A percentile compares a stretch with the other conserved stretches of the same genome.
Conservation (phyloP, 2,888 invertebrate species). For the Cephonodes hylas region DNA sequence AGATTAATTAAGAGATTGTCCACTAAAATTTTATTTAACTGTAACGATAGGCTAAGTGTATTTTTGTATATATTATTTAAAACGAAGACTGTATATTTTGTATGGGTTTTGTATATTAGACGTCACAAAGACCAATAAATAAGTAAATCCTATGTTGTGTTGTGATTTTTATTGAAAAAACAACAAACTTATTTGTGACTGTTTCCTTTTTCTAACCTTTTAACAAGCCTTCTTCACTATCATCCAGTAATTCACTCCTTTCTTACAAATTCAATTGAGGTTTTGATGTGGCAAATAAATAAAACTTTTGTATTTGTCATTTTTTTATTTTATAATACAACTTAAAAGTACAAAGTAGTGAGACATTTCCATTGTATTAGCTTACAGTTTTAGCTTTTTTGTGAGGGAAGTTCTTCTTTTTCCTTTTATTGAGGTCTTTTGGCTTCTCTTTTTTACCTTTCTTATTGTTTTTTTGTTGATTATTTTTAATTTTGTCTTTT, state of each 20-base stretch:
- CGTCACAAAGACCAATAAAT: constrained; percentile 14
- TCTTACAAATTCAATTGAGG: too few species aligned
- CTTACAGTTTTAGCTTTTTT: constrained; percentile 33
- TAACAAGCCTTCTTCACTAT: too few species aligned
- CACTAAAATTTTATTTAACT: constrained; percentile 6
- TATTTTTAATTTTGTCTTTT: not conserved
- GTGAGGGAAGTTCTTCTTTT: constrained; percentile 33
- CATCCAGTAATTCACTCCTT: too few species aligned
- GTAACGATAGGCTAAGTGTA: constrained; percentile 21
- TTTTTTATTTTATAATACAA: not conserved
- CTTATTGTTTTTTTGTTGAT: constrained; percentile 16
- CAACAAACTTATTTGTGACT: too few species aligned
- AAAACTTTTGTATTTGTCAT: not conserved
- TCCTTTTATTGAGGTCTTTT: constrained; percentile 14
- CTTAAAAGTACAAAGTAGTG: not conserved
- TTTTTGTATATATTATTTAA: constrained; percentile 56
- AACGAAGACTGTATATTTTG: constrained; percentile 77
- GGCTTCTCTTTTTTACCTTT: constrained; percentile 25
- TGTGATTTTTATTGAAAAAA: not conserved
- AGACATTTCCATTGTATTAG: constrained; percentile 13
- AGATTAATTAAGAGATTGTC: constrained; percentile 11
- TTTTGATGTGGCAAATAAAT: too few species aligned
- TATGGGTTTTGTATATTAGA: constrained; percentile 44
- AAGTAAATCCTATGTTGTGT: constrained; percentile 10
- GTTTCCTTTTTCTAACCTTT: too few species aligned